Evolutionary conservation across 2,797 vertebrate species (phyloP).

Genomic region (Brachyrhaphis roseni): DNA sequence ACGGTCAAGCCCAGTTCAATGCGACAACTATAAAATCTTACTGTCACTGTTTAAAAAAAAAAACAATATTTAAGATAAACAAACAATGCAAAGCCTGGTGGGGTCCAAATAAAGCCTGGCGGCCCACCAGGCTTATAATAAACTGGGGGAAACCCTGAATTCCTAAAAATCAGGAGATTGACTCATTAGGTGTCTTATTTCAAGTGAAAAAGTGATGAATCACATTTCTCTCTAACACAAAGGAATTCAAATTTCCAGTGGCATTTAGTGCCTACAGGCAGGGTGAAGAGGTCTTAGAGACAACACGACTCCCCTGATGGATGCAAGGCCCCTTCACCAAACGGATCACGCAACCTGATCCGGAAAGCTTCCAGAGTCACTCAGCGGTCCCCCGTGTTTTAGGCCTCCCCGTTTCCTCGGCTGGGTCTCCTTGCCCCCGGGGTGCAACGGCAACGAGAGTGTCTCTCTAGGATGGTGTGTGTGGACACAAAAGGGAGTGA

Average conservation of each 20-base stretch:
- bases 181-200: slow-evolving; percentile 30
- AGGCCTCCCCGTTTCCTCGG: slow-evolving; percentile 76
- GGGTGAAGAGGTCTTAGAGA: slow-evolving; percentile 47
- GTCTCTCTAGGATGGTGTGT: slow-evolving; percentile 35
- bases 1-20: too few species aligned
- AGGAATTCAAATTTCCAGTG: slow-evolving; percentile 58
- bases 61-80: background rate
- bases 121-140: too few species aligned
- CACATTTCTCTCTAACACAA: slow-evolving; percentile 60
- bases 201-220: slow-evolving; percentile 53
- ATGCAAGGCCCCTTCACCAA: slow-evolving; percentile 59
- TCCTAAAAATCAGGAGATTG: background rate
- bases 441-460: slow-evolving; percentile 36
- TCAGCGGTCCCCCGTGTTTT: slow-evolving; percentile 66
- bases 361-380: slow-evolving; percentile 62
- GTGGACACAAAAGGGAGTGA: slow-evolving; percentile 69
- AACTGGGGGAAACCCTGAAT: background rate
- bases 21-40: too few species aligned
- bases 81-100: too few species aligned
- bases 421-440: slow-evolving; percentile 59
- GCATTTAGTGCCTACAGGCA: slow-evolving; percentile 41
- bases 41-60: background rate
- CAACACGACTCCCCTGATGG: slow-evolving; percentile 49
- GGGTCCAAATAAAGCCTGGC: too few species aligned
- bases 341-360: slow-evolving; percentile 72